Percentiles rank a stretch among this genome's conserved stretches.
phyloP scores from a whole-genome alignment of 2,888 invertebrate genomes.

The Zygaena filipendulae region DNA sequence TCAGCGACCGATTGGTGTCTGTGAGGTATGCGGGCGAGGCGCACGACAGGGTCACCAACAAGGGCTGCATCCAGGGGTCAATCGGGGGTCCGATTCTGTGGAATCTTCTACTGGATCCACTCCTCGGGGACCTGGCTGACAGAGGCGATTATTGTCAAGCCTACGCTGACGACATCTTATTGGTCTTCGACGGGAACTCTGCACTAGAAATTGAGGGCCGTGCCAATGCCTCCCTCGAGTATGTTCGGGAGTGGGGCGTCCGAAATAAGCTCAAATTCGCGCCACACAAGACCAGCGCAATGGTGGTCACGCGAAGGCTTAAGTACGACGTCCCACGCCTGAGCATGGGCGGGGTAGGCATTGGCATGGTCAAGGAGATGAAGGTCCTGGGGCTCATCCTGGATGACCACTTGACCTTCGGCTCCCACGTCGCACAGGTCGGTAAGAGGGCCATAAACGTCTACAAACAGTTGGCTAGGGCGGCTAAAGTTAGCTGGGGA shows the following conservation, averaged over 20 bases:
- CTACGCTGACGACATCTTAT: conserved; percentile 10
- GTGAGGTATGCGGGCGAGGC: conserved; percentile 6
- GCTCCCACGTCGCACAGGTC: not conserved
- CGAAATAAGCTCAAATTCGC: conserved; percentile 11
- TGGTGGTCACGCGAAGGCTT: conserved; percentile 7
- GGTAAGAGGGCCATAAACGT: not conserved
- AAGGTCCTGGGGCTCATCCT: conserved; percentile 6
- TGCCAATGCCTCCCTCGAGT: conserved; percentile 13
- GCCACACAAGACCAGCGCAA: conserved; percentile 10
- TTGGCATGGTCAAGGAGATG: conserved; percentile 5
- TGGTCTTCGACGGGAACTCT: conserved; percentile 7
- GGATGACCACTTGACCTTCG: not conserved
- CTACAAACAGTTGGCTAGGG: conserved; percentile 6
- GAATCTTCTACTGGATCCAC: conserved; percentile 15
- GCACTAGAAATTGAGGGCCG: conserved; percentile 6
- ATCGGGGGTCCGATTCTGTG: conserved; percentile 13
- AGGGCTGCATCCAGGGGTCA: conserved; percentile 11
- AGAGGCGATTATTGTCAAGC: conserved; percentile 8
- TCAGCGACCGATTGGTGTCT: not conserved
- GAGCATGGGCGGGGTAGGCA: conserved; percentile 9
- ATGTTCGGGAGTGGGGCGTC: conserved; percentile 13
- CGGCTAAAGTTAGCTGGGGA: not conserved
- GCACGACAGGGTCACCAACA: conserved; percentile 1
- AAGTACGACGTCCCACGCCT: conserved; percentile 11
- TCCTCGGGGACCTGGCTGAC: conserved; percentile 2